phyloP scores from a whole-genome alignment of 1,140 invertebrate genomes.

The Patella vulgata region DNA sequence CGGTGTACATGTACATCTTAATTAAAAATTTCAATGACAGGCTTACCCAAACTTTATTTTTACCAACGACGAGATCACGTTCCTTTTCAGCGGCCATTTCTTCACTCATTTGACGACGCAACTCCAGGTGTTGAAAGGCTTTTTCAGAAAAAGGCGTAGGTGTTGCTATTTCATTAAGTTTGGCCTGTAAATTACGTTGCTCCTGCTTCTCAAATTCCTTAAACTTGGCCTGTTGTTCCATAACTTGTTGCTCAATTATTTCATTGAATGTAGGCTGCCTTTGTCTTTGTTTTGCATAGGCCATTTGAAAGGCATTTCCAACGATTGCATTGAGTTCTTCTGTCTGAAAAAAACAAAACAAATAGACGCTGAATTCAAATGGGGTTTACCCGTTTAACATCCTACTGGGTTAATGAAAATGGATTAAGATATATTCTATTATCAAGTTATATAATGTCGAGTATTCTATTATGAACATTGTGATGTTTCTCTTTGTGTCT shows the following conservation, averaged over 20 bases:
- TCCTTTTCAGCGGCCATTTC: conserved; percentile 14
- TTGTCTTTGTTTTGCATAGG: conserved; percentile 86
- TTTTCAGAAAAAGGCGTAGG: conserved; percentile 56
- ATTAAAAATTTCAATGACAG: too few relatives aligned
- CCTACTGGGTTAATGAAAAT: too few relatives aligned
- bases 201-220: conserved; percentile 53
- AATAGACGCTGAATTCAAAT: conserved; percentile 1
- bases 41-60: conserved; percentile 57
- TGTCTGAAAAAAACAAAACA: conserved; percentile 75
- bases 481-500: too few relatives aligned
- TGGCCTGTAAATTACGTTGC: conserved; percentile 41
- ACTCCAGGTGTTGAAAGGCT: conserved; percentile 52
- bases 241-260: conserved; percentile 60
- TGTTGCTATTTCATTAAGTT: conserved; percentile 57
- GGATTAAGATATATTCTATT: too few relatives aligned
- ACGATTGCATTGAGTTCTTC: conserved; percentile 88
- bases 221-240: conserved; percentile 56
- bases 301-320: conserved; percentile 92
- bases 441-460: too few relatives aligned
- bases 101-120: conserved; percentile 42
- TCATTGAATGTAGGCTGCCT: conserved; percentile 64
- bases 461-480: too few relatives aligned
- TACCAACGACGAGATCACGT: conserved; percentile 33
- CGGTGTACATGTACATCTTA: too few relatives aligned
- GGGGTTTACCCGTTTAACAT: too few relatives aligned